phyloP scores from a whole-genome alignment of 2,797 vertebrate genomes.

The Aythya fuligula region DNA sequence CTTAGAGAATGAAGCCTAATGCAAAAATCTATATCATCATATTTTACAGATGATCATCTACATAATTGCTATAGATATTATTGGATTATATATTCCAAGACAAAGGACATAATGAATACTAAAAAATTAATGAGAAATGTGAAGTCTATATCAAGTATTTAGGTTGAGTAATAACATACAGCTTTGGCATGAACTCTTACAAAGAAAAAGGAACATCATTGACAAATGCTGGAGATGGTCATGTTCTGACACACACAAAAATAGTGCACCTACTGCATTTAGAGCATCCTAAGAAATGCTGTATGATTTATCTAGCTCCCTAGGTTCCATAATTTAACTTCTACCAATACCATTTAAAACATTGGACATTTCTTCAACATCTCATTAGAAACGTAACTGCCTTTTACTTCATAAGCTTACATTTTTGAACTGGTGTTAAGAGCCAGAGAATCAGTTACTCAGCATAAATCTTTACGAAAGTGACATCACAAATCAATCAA shows the following conservation, averaged over 20 bases:
- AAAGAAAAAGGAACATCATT: slow-evolving; percentile 43
- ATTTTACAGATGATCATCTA: not conserved
- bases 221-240: slow-evolving; percentile 4
- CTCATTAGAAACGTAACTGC: not conserved
- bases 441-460: not conserved
- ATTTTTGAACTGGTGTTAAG: slow-evolving; percentile 28
- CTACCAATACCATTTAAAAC: slow-evolving; percentile 6
- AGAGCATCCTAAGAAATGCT: slow-evolving; percentile 11
- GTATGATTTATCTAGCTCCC: slow-evolving; percentile 26
- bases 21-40: not conserved
- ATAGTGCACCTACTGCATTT: not conserved
- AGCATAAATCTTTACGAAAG: not conserved
- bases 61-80: not conserved
- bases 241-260: slow-evolving; percentile 31
- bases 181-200: slow-evolving; percentile 17
- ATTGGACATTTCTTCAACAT: not conserved
- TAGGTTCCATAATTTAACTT: slow-evolving; percentile 46
- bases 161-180: slow-evolving; percentile 18
- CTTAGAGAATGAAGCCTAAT: not conserved
- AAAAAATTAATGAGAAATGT: slow-evolving; percentile 16
- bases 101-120: not conserved
- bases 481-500: not conserved
- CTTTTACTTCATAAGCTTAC: not conserved
- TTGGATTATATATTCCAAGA: not conserved
- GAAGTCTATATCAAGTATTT: not conserved